phyloP scores from a whole-genome alignment of 1,140 invertebrate genomes.

The Aporrectodea caliginosa region DNA sequence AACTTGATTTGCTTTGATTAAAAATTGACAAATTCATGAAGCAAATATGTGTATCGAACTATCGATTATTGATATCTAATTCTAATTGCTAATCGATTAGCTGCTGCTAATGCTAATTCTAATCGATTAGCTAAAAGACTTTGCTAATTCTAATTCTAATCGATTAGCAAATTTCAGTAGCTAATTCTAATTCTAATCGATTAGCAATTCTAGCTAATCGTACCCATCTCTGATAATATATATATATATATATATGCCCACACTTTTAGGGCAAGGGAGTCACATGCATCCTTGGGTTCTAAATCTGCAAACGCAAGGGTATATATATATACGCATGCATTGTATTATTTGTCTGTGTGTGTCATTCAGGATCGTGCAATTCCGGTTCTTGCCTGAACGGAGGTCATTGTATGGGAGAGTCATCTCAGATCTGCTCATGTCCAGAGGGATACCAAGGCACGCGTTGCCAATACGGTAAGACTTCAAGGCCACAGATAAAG shows the following conservation, averaged over 20 bases:
- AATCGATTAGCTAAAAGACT: too few relatives aligned
- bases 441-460: not conserved
- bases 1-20: too few relatives aligned
- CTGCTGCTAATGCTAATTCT: too few relatives aligned
- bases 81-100: too few relatives aligned
- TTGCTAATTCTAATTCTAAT: too few relatives aligned
- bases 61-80: too few relatives aligned
- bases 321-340: not conserved
- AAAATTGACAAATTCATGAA: too few relatives aligned
- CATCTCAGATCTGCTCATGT: not conserved
- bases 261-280: not conserved
- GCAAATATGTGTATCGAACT: too few relatives aligned
- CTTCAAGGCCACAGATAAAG: not conserved
- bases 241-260: not conserved
- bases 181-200: too few relatives aligned
- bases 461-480: not conserved
- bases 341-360: too few relatives aligned
- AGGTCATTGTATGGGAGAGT: not conserved
- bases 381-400: not conserved
- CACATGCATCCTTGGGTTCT: not conserved
- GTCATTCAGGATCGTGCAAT: not conserved
- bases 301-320: not conserved
- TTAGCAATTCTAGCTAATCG: too few relatives aligned
- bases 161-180: too few relatives aligned
- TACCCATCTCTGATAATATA: not conserved